Evolutionary conservation across 1,140 invertebrate genomes (phyloP).

Genomic region (Andricus grossulariae): DNA sequence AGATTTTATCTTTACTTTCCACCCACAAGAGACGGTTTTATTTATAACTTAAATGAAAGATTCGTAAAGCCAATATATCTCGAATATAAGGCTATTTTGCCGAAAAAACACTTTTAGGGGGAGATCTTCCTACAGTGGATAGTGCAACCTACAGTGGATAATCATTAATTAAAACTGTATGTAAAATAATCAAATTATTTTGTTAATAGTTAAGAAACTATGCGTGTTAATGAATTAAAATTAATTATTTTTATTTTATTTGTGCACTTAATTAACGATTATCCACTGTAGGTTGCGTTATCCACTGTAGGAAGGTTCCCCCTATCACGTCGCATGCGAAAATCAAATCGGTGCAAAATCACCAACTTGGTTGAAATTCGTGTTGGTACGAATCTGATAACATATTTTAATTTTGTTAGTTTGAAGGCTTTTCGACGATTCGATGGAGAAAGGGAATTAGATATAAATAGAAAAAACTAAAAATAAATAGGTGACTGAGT

Average conservation of each 20-base stretch:
- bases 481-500: conserved; percentile 12
- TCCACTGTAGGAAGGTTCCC: no score
- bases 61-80: background rate
- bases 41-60: background rate
- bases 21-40: background rate
- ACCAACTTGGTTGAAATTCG: background rate
- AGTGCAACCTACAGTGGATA: no score
- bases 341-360: background rate
- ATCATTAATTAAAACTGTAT: no score
- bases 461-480: background rate
- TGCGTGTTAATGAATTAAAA: no score
- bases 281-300: no score
- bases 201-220: no score
- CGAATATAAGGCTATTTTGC: background rate
- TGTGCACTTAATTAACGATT: no score
- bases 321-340: background rate
- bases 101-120: background rate
- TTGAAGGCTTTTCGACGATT: background rate
- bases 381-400: conserved; percentile 13
- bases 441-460: background rate
- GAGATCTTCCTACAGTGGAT: no score
- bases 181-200: no score
- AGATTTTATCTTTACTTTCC: background rate
- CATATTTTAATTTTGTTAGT: background rate
- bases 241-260: no score